A percentile compares a stretch with the other conserved stretches of the same genome.
These are phyloP conservation scores for Acanthopleura granulata DNA, from an alignment of 2,888 invertebrate genomes.

Conservation along the genomic window DNA sequence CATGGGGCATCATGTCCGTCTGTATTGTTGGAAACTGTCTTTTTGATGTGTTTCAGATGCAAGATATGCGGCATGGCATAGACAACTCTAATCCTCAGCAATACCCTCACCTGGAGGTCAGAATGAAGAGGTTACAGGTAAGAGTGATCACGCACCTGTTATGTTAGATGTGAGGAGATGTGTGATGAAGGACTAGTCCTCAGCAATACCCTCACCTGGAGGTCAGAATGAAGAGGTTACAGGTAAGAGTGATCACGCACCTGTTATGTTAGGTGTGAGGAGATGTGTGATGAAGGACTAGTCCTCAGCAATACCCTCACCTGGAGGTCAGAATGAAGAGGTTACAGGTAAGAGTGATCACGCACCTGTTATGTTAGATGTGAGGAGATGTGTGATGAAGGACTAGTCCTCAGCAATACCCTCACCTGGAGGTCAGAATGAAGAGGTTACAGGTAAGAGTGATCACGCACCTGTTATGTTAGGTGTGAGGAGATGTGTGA, in stretches of 20 bases:
- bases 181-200: too few relatives aligned
- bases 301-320: constrained; percentile 57
- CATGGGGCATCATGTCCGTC: not conserved
- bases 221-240: too few relatives aligned
- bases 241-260: too few relatives aligned
- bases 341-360: constrained; percentile 51
- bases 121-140: constrained; percentile 61
- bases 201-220: too few relatives aligned
- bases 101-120: constrained; percentile 53
- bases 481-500: too few relatives aligned
- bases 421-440: constrained; percentile 27
- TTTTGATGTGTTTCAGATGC: constrained; percentile 42
- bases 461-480: too few relatives aligned
- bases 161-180: not conserved
- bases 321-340: constrained; percentile 55
- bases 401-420: too few relatives aligned
- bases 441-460: too few relatives aligned
- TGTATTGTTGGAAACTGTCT: not conserved
- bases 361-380: not conserved
- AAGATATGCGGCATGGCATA: constrained; percentile 43
- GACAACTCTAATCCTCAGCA: constrained; percentile 52
- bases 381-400: not conserved
- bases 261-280: constrained; percentile 25
- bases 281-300: constrained; percentile 44
- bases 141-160: constrained; percentile 15